Evolutionary conservation across 2,888 invertebrate genomes (phyloP), one percentile per base, ranked within the genome.

Genomic region (Micoletzkya japonica): DNA sequence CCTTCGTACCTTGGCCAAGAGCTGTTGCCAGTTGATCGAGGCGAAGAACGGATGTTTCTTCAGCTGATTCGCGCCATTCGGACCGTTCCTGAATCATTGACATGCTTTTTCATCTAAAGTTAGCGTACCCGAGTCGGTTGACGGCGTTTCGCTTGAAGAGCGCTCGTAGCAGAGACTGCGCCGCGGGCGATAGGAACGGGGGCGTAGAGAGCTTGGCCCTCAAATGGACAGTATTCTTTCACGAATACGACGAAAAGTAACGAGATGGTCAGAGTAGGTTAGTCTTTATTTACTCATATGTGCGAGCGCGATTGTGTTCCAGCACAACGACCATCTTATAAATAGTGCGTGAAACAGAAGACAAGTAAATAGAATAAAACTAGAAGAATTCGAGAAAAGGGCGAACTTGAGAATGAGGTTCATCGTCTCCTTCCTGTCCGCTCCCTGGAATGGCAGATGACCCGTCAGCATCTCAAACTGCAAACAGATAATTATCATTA

Each of bases 381-480:
- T 52, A 52, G n/a, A 6, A 24, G 14, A 52, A 56, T 30, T 34
- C 26, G 44, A 24, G 14, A 52, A 56, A 70, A 39, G 28, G 44
- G 69, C 73, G 64, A 80, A 89, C 89, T 95, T 95, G 75, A 98
- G 89, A 86, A 98, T 98, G 88, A 94, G 94, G 72, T 93, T 94
- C 97, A 99, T 98, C 0, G 97, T 98, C 86, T 98, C 97, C 86
- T 94, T 95, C 72, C 96, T 90, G 77, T 93, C 94, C 28, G 91
- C 89, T 37, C 77, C 96, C 90, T 97, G 96, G 88, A 99, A 99
- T 58, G 98, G 98, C 76, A 98, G 89, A 81, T 93, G 92, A 69
- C 97, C 97, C 2, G 97, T 99, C 78, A 99, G 89, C 98, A 99
- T 99, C 89, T 98, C 98, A 89, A 93, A 99, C 94, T 88, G 86